These are phyloP conservation scores for Drosophila stalkeri DNA, from an alignment of 2,888 invertebrate species.

Conservation along the genomic window DNA sequence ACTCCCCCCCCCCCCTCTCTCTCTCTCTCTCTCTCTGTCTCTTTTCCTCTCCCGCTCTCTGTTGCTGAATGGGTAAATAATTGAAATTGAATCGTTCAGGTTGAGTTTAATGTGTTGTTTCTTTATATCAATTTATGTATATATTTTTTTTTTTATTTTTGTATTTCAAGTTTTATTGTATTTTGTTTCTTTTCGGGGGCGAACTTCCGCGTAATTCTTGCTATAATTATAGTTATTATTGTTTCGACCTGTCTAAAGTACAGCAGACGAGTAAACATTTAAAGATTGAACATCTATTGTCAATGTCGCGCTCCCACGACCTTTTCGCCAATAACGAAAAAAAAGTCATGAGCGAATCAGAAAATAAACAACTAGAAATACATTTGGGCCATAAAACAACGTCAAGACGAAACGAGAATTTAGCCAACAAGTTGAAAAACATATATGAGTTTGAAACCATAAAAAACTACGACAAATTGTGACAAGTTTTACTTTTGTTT, in stretches of 20 bases:
- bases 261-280: conserved; percentile 14
- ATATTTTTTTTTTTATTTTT: neutral
- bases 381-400: conserved; percentile 36
- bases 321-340: conserved; percentile 28
- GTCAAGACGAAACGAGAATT: conserved; percentile 19
- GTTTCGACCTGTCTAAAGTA: conserved; percentile 23
- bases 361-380: conserved; percentile 25
- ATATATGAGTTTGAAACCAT: neutral
- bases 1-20: neutral
- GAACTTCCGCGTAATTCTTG: conserved; percentile 45
- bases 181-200: neutral
- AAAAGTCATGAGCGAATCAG: neutral
- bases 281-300: conserved; percentile 39
- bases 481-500: neutral
- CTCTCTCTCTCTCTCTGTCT: neutral
- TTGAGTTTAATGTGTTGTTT: conserved; percentile 24
- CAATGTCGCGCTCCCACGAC: conserved; percentile 74
- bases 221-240: conserved; percentile 27
- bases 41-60: neutral
- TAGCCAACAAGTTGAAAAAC: conserved; percentile 26
- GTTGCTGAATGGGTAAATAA: conserved; percentile 48
- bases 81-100: conserved; percentile 53
- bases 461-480: conserved; percentile 21
- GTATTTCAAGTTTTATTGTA: neutral
- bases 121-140: neutral